Conservation (phyloP, 2,888 invertebrate species). For the Drosophila falleni region DNA sequence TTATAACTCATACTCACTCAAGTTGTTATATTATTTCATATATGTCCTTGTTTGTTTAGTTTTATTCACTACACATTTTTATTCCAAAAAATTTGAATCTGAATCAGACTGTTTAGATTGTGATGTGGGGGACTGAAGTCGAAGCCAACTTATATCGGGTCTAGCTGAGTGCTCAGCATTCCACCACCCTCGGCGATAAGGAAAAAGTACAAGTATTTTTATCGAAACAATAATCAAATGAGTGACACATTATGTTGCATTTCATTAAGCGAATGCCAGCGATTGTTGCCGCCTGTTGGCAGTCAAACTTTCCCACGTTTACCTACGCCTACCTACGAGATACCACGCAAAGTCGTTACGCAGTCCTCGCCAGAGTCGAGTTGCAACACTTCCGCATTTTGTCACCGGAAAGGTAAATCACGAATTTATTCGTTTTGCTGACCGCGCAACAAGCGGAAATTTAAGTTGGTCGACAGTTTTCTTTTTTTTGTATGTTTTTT, state of each 20-base stretch:
- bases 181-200: slow-evolving; percentile 45
- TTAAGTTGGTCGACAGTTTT: slow-evolving; percentile 33
- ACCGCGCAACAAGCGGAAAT: slow-evolving; percentile 77
- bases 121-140: neutral
- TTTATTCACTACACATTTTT: too few species aligned
- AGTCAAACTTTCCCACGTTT: slow-evolving; percentile 70
- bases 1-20: too few species aligned
- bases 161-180: slow-evolving; percentile 14
- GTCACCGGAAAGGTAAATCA: slow-evolving; percentile 82
- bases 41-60: too few species aligned
- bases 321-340: slow-evolving; percentile 48
- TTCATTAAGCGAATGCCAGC: slow-evolving; percentile 67
- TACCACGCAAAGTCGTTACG: slow-evolving; percentile 53
- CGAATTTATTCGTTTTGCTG: slow-evolving; percentile 60
- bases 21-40: too few species aligned
- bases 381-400: slow-evolving; percentile 74
- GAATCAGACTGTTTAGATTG: neutral
- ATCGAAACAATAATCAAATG: slow-evolving; percentile 50
- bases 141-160: slow-evolving; percentile 7
- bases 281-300: slow-evolving; percentile 57
- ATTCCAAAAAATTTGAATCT: neutral
- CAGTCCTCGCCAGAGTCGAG: slow-evolving; percentile 37
- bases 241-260: slow-evolving; percentile 67
- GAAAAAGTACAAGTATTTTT: slow-evolving; percentile 21
- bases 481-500: slow-evolving; percentile 22